Conservation (phyloP, 2,888 invertebrate species). For the Ormia ochracea region DNA sequence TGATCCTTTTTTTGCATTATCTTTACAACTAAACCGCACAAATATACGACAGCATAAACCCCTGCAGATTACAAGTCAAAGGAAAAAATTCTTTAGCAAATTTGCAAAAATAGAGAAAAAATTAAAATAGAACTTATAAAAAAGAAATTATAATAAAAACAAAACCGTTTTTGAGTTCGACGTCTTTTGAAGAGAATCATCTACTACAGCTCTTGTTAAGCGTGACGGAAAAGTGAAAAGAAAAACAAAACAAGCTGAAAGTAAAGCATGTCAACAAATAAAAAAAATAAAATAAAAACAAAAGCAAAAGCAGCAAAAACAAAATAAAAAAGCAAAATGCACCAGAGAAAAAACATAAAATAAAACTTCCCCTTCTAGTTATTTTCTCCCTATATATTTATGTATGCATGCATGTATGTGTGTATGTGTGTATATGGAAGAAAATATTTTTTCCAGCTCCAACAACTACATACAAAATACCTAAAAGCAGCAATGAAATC, state of each 20-base stretch:
- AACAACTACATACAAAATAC: constrained; percentile 58
- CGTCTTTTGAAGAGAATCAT: constrained; percentile 68
- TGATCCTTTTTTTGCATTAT: constrained; percentile 8
- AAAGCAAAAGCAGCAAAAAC: constrained; percentile 6
- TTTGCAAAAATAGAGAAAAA: constrained; percentile 26
- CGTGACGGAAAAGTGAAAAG: constrained; percentile 58
- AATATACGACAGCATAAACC: constrained; percentile 17
- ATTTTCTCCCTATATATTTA: too few species aligned
- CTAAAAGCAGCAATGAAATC: constrained; percentile 41
- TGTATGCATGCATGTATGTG: too few species aligned
- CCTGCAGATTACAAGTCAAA: constrained; percentile 26
- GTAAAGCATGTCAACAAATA: constrained; percentile 64
- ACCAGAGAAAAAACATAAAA: constrained; percentile 52
- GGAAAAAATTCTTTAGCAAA: constrained; percentile 45
- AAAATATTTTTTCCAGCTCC: constrained; percentile 52
- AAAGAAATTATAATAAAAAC: constrained; percentile 49
- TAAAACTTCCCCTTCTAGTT: constrained; percentile 60
- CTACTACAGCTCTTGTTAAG: constrained; percentile 42
- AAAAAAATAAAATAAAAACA: constrained; percentile 38
- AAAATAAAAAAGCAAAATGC: neutral
- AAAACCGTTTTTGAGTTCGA: constrained; percentile 66
- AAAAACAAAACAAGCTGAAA: constrained; percentile 55
- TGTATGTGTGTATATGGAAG: constrained; percentile 50
- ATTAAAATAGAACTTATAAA: constrained; percentile 21
- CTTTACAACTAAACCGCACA: neutral